phyloP scores from a whole-genome alignment of 1,140 invertebrate genomes.

The Bombus soroeensis region DNA sequence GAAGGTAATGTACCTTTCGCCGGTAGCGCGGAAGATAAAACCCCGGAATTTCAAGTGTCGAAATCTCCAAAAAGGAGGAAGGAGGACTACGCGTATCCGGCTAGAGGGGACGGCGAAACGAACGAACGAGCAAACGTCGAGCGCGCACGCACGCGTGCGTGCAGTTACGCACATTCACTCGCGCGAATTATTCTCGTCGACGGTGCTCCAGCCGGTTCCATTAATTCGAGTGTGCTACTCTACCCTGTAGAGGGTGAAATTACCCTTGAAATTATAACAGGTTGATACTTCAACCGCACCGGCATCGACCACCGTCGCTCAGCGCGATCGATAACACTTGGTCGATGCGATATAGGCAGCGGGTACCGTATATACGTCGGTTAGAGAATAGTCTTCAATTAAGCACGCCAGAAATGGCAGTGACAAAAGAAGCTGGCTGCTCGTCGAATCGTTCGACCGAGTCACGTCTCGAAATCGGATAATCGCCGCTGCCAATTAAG shows the following conservation, averaged over 20 bases:
- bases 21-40: constrained; percentile 33
- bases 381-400: constrained; percentile 42
- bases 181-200: constrained; percentile 66
- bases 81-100: background rate
- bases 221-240: constrained; percentile 67
- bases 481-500: constrained; percentile 44
- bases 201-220: constrained; percentile 67
- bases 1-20: constrained; percentile 29
- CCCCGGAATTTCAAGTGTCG: constrained; percentile 41
- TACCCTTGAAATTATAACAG: constrained; percentile 76
- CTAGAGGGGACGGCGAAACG: background rate
- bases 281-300: constrained; percentile 63
- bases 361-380: background rate
- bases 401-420: constrained; percentile 20
- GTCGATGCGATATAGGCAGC: constrained; percentile 32
- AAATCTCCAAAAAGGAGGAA: constrained; percentile 39
- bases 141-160: constrained; percentile 38
- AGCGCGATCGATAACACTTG: constrained; percentile 43
- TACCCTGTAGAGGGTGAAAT: constrained; percentile 68
- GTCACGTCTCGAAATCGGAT: constrained; percentile 28
- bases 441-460: constrained; percentile 25
- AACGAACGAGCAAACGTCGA: background rate
- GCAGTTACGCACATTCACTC: constrained; percentile 51
- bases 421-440: constrained; percentile 28
- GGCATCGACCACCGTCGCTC: constrained; percentile 49